Evolutionary conservation across 2,888 invertebrate genomes (phyloP).

Genomic region (Oligia strigilis): DNA sequence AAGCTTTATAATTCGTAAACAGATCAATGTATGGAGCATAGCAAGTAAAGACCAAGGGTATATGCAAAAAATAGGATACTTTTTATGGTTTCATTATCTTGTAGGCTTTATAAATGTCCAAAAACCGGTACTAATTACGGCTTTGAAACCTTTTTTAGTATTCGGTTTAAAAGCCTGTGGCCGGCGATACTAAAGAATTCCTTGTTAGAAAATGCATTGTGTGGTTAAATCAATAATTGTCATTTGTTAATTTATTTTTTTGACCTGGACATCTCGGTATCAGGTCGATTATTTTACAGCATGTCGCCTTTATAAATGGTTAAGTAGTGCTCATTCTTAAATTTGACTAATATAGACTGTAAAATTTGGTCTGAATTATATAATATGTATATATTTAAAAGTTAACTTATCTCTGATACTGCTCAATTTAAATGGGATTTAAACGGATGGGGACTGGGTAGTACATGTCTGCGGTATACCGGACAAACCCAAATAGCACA

Average conservation of each 20-base stretch:
- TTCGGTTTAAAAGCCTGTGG: slow-evolving; percentile 4
- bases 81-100: slow-evolving; percentile 4
- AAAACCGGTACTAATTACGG: not conserved
- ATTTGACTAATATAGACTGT: not conserved
- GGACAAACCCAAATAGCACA: not conserved
- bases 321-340: not conserved
- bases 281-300: not conserved
- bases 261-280: not conserved
- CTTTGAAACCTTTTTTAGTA: not conserved
- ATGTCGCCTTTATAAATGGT: not conserved
- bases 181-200: not conserved
- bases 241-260: not conserved
- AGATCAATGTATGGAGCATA: not conserved
- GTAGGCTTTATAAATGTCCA: not conserved
- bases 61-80: not conserved
- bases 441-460: too few species aligned
- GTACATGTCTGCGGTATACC: too few species aligned
- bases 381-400: too few species aligned
- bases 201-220: not conserved
- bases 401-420: too few species aligned
- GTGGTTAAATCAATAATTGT: not conserved
- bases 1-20: not conserved
- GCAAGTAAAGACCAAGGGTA: not conserved
- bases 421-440: too few species aligned
- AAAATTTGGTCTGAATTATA: not conserved